phyloP scores from a whole-genome alignment of 2,113 vertebrate genomes.

The Cacatua alba region DNA sequence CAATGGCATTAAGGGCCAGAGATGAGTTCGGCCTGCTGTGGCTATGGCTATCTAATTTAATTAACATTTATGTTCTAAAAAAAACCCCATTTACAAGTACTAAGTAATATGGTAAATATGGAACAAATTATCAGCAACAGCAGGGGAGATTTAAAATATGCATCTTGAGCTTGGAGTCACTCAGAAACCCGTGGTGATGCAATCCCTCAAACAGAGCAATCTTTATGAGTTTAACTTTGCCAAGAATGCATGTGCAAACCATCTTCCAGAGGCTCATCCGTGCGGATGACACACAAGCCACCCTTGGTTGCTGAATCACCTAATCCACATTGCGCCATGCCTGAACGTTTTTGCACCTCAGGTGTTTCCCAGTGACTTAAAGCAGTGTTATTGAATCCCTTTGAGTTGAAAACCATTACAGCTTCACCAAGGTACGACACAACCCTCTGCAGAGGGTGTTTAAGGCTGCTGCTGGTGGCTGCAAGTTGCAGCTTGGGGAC shows the following conservation, averaged over 20 bases:
- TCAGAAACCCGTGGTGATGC: conserved; percentile 44
- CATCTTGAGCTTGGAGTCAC: conserved; percentile 40
- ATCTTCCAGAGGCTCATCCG: neutral
- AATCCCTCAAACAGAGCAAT: conserved; percentile 17
- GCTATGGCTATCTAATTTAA: conserved; percentile 48
- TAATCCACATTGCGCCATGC: neutral
- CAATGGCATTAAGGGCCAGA: neutral
- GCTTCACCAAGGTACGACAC: fast-evolving
- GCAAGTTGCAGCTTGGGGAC: neutral
- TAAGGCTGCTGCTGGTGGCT: neutral
- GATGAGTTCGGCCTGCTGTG: neutral
- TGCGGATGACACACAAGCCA: neutral
- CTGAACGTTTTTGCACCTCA: neutral
- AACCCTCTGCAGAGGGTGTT: fast-evolving
- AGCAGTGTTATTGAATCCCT: neutral
- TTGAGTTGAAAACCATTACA: neutral
- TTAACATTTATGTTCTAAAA: conserved; percentile 47
- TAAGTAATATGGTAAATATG: conserved; percentile 72
- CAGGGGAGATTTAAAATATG: conserved; percentile 58
- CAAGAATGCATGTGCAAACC: neutral
- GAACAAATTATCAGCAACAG: conserved; percentile 72
- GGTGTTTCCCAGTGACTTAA: neutral
- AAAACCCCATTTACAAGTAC: conserved; percentile 58
- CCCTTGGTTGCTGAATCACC: neutral
- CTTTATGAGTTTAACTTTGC: conserved; percentile 4